These are phyloP conservation scores for Tanypteryx hageni DNA, from an alignment of 2,888 invertebrate species.

Conservation along the genomic window DNA sequence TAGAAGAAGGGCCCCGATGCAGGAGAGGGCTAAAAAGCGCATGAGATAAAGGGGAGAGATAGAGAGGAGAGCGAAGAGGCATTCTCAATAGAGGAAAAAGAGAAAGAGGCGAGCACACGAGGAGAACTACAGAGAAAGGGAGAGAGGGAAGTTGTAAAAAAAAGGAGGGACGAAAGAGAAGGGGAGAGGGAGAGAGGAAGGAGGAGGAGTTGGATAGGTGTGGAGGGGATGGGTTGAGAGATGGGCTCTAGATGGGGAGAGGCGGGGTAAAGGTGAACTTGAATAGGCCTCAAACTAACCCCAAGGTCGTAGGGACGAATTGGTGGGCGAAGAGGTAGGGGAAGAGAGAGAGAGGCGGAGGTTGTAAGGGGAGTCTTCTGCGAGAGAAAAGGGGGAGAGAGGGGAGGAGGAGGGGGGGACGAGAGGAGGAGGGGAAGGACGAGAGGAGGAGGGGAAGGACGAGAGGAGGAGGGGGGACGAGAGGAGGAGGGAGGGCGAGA, in stretches of 20 bases:
- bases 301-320: conserved; percentile 57
- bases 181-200: background rate
- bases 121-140: background rate
- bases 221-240: background rate
- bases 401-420: conserved; percentile 65
- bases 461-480: conserved; percentile 65
- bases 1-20: background rate
- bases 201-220: too few species aligned
- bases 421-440: conserved; percentile 68
- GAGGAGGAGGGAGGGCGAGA: conserved; percentile 68
- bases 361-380: background rate
- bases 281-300: conserved; percentile 64
- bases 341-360: conserved; percentile 44
- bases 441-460: conserved; percentile 65
- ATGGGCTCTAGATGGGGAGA: conserved; percentile 11
- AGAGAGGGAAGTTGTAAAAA: background rate
- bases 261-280: conserved; percentile 61
- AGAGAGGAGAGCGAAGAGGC: background rate
- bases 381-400: too few species aligned
- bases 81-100: conserved; percentile 1
- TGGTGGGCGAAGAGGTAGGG: conserved; percentile 66
- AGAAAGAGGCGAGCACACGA: background rate
- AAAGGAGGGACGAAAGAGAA: background rate
- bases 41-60: too few species aligned
- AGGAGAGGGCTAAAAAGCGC: background rate